A percentile compares a stretch with the other conserved stretches of the same genome.
Evolutionary conservation across 2,888 invertebrate genomes (phyloP).

Genomic region (Eudemis profundana): DNA sequence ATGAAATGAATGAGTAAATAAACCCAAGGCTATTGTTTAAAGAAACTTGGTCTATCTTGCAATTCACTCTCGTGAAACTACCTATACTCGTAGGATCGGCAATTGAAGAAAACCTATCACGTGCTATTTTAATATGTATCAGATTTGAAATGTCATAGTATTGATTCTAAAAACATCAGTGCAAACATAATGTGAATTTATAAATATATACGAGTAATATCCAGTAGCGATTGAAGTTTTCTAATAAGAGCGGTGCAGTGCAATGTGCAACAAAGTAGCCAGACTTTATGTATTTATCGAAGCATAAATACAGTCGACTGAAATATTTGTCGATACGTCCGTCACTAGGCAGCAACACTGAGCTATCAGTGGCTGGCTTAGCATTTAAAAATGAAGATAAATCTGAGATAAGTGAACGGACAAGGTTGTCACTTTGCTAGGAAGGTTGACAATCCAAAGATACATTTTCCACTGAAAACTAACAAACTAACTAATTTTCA

Average conservation of each 20-base stretch:
- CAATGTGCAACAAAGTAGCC: not conserved
- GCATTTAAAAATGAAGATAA: conserved; percentile 50
- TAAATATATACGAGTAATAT: not conserved
- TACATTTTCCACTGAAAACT: conserved; percentile 26
- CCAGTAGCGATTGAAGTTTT: not conserved
- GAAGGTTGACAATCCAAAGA: conserved; percentile 38
- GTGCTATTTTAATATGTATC: no score
- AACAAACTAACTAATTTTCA: conserved; percentile 18
- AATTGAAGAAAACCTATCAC: not conserved
- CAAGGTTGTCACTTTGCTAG: conserved; percentile 51
- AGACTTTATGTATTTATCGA: not conserved
- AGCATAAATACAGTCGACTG: not conserved
- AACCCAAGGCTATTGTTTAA: no score
- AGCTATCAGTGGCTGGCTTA: conserved; percentile 43
- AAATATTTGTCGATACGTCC: conserved; percentile 40
- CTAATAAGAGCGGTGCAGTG: not conserved
- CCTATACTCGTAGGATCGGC: not conserved
- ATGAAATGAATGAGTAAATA: no score
- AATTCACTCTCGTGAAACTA: no score
- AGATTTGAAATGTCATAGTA: no score
- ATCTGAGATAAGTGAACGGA: conserved; percentile 51
- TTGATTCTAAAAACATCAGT: no score
- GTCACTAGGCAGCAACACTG: conserved; percentile 44
- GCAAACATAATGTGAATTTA: no score
- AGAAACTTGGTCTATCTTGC: no score